Conservation (phyloP, 2,113 vertebrate species). For the Dromaius novaehollandiae region DNA sequence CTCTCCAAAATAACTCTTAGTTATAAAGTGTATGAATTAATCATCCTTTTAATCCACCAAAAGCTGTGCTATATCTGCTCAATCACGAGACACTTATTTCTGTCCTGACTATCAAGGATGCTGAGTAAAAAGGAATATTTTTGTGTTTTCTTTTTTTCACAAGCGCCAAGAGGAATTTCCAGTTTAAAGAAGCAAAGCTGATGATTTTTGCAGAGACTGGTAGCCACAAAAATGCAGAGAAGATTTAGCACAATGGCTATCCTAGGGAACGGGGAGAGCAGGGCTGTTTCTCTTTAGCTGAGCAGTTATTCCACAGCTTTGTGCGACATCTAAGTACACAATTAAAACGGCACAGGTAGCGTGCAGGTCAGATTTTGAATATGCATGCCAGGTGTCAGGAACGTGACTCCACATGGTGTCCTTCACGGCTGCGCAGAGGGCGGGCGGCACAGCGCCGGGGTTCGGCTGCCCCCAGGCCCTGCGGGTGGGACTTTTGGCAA, state of each 20-base stretch:
- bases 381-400: accelerated
- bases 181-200: neutral
- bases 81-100: slow-evolving; percentile 51
- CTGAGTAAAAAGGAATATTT: neutral
- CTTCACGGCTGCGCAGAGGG: neutral
- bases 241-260: neutral
- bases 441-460: accelerated
- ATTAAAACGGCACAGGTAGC: accelerated
- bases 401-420: accelerated
- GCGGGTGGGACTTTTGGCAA: neutral
- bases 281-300: neutral
- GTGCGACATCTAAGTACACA: accelerated
- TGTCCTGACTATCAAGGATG: slow-evolving; percentile 12
- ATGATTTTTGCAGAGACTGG: neutral
- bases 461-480: accelerated
- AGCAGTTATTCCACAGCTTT: neutral
- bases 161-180: slow-evolving; percentile 22
- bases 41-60: slow-evolving; percentile 57
- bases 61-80: slow-evolving; percentile 46
- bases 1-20: slow-evolving; percentile 73
- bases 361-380: neutral
- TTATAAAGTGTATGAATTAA: slow-evolving; percentile 63
- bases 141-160: neutral
- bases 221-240: neutral
- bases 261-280: accelerated